Conservation (phyloP, 2,888 invertebrate species). For the Ectropis crepuscularia region DNA sequence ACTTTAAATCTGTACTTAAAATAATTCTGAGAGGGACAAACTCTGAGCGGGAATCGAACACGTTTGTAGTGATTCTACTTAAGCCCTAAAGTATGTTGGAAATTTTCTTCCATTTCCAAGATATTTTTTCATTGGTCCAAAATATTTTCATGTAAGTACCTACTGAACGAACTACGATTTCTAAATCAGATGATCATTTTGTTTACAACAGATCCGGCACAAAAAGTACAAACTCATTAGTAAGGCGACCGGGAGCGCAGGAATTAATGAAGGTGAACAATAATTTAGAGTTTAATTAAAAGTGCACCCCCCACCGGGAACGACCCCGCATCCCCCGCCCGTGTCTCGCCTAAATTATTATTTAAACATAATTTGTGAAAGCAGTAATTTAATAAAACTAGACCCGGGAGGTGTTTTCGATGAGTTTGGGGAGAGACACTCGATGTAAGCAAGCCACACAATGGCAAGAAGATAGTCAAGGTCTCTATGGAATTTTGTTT, state of each 20-base stretch:
- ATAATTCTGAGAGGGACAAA: no score
- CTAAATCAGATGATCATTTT: conserved; percentile 37
- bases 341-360: conserved; percentile 46
- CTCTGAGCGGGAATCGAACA: no score
- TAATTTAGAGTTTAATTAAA: conserved; percentile 85
- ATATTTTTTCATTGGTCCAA: no score
- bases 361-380: conserved; percentile 34
- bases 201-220: conserved; percentile 57
- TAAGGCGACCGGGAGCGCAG: conserved; percentile 76
- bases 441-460: neutral
- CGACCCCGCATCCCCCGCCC: conserved; percentile 60
- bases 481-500: no score
- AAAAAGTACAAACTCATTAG: conserved; percentile 83
- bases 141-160: conserved; percentile 9
- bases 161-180: conserved; percentile 5
- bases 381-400: conserved; percentile 38
- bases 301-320: conserved; percentile 77
- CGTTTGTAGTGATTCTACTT: no score
- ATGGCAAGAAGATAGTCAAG: neutral
- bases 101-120: no score
- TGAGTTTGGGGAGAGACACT: conserved; percentile 25
- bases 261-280: conserved; percentile 84
- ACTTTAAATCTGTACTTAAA: no score
- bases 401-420: conserved; percentile 28
- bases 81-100: no score